Conservation (phyloP, 1,140 invertebrate species). For the Drosophila pallidifrons region DNA sequence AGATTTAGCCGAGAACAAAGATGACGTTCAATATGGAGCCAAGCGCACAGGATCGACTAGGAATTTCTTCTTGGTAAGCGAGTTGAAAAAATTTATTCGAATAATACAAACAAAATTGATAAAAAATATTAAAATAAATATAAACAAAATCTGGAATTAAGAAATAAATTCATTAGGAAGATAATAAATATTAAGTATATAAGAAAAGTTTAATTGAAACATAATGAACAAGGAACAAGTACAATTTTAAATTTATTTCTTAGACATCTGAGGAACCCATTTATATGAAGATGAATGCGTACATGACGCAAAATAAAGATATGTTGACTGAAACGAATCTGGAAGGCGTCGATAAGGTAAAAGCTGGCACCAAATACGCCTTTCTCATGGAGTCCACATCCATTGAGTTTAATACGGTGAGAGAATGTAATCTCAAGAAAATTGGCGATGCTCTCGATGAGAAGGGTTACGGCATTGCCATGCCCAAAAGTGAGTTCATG, state of each 20-base stretch:
- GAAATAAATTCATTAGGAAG: too few species aligned
- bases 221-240: too few species aligned
- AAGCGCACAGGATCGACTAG: constrained; percentile 92
- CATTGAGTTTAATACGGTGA: constrained; percentile 93
- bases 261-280: constrained; percentile 89
- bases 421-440: constrained; percentile 92
- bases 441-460: constrained; percentile 92
- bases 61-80: constrained; percentile 92
- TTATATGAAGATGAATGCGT: constrained; percentile 93
- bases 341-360: constrained; percentile 89
- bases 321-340: constrained; percentile 90
- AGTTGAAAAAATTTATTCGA: not conserved
- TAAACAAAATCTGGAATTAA: too few species aligned
- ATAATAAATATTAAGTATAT: too few species aligned
- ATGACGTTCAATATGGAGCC: constrained; percentile 95
- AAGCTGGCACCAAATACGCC: constrained; percentile 89
- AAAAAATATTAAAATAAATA: not conserved
- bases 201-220: too few species aligned
- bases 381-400: constrained; percentile 96
- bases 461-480: constrained; percentile 95
- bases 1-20: constrained; percentile 91
- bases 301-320: constrained; percentile 89
- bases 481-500: constrained; percentile 89
- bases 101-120: too few species aligned
- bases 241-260: not conserved